Conservation (phyloP, 2,888 invertebrate species). For the Timandra comae region DNA sequence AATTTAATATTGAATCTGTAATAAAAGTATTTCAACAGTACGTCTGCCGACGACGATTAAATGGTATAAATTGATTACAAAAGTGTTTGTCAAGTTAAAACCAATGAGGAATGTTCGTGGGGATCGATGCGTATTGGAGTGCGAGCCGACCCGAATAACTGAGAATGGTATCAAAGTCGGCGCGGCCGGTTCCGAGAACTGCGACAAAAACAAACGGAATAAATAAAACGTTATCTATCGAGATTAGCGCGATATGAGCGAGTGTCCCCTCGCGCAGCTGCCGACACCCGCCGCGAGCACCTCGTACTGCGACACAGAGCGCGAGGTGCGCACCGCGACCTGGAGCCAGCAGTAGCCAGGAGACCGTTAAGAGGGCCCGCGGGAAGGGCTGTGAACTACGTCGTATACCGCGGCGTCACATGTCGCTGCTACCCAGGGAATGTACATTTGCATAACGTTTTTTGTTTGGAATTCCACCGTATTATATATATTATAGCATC, state of each 20-base stretch:
- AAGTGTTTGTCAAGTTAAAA: no score
- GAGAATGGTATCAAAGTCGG: neutral
- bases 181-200: neutral
- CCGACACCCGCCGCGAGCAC: slow-evolving; percentile 2
- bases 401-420: neutral
- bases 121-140: neutral
- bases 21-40: no score
- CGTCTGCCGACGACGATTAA: no score
- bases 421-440: neutral
- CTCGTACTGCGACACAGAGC: no score
- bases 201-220: no score
- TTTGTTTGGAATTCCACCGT: neutral
- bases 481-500: neutral
- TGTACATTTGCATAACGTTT: slow-evolving; percentile 1
- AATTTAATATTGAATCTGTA: no score
- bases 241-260: no score
- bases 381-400: neutral
- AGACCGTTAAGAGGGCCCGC: neutral
- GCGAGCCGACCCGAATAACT: slow-evolving; percentile 1
- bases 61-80: no score
- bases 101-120: neutral
- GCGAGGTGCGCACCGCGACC: neutral
- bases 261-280: slow-evolving; percentile 4
- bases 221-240: no score
- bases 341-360: neutral